Evolutionary conservation across 2,888 invertebrate species (phyloP).

Genomic region (Sympetrum striolatum): DNA sequence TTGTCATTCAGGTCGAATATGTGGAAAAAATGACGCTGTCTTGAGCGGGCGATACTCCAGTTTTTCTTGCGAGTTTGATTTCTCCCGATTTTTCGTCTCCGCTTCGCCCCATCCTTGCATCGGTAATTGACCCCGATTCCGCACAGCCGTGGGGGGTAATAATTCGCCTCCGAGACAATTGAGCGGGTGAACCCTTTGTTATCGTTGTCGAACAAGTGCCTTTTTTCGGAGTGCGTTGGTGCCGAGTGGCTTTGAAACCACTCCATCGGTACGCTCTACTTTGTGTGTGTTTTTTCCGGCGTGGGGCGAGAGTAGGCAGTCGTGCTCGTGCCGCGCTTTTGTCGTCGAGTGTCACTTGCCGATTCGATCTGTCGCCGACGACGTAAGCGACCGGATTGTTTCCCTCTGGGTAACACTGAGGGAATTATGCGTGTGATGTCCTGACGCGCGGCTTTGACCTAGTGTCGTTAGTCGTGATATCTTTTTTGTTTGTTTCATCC

Average conservation of each 20-base stretch:
- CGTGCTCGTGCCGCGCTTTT: background rate
- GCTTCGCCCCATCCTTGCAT: background rate
- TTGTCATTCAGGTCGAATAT: background rate
- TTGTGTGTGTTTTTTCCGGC: background rate
- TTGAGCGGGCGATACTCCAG: background rate
- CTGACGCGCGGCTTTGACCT: too few relatives aligned
- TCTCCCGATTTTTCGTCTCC: background rate
- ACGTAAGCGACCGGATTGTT: too few relatives aligned
- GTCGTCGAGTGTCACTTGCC: background rate
- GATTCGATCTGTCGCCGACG: background rate
- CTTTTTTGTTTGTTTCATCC: background rate
- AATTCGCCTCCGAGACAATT: background rate
- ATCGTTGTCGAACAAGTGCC: background rate
- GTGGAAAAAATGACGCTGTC: background rate
- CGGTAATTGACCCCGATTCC: constrained; percentile 9
- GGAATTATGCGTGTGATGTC: background rate
- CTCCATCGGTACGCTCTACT: background rate
- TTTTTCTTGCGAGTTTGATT: background rate
- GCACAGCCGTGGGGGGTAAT: background rate
- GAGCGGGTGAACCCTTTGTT: background rate
- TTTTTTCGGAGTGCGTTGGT: background rate
- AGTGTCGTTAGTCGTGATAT: too few relatives aligned
- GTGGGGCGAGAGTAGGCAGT: background rate
- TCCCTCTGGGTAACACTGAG: too few relatives aligned
- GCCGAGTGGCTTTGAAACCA: background rate